These are phyloP conservation scores for Pyrocephalus nanus DNA, from an alignment of 2,797 vertebrate genomes.

Conservation along the genomic window DNA sequence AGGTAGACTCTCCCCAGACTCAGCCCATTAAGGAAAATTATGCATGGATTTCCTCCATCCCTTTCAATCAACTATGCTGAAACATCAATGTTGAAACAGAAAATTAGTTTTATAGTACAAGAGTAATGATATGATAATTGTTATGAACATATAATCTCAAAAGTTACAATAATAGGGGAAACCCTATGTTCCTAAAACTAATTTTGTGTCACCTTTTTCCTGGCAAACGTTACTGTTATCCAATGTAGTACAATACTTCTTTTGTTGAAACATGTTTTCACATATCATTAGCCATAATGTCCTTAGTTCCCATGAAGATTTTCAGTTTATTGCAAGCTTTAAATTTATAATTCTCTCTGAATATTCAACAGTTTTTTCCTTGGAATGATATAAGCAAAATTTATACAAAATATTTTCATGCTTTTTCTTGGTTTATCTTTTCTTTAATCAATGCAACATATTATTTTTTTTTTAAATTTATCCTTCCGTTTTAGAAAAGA, in stretches of 20 bases:
- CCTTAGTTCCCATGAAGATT: neutral
- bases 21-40: conserved; percentile 47
- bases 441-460: neutral
- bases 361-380: neutral
- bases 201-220: neutral
- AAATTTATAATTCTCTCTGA: neutral
- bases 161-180: conserved; percentile 12
- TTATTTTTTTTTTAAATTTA: neutral
- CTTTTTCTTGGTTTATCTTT: neutral
- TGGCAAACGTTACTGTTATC: neutral
- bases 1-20: conserved; percentile 2
- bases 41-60: conserved; percentile 11
- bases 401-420: neutral
- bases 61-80: conserved; percentile 55
- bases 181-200: conserved; percentile 9
- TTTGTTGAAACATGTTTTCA: neutral
- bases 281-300: neutral
- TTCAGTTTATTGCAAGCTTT: neutral
- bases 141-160: conserved; percentile 48
- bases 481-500: neutral
- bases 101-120: conserved; percentile 58
- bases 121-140: conserved; percentile 56
- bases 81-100: conserved; percentile 41
- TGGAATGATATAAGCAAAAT: neutral
- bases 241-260: neutral